Conservation (phyloP, 1,140 invertebrate genomes). For the Apis laboriosa region DNA sequence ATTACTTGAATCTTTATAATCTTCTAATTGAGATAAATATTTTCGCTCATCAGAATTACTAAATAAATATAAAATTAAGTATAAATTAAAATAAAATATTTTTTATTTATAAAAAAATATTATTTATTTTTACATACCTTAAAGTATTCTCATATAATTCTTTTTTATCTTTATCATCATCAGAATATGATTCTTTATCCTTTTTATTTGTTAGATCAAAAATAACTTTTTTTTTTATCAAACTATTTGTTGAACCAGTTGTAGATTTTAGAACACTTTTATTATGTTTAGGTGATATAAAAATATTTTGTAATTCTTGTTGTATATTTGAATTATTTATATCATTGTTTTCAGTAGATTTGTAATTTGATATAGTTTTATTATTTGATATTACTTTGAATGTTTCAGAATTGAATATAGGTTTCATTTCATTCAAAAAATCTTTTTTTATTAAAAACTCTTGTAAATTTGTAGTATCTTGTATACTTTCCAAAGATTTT, state of each 20-base stretch:
- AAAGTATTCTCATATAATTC: slow-evolving; percentile 79
- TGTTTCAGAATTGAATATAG: not conserved
- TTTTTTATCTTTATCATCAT: slow-evolving; percentile 53
- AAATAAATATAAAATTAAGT: slow-evolving; percentile 32
- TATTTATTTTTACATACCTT: slow-evolving; percentile 73
- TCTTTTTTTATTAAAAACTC: not conserved
- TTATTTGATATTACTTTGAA: not conserved
- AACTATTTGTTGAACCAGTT: slow-evolving; percentile 77
- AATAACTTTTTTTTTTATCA: slow-evolving; percentile 83
- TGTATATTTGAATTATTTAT: slow-evolving; percentile 8
- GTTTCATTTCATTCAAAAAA: slow-evolving; percentile 7
- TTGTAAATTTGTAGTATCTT: not conserved
- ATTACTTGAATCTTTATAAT: slow-evolving; percentile 49
- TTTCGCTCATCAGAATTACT: slow-evolving; percentile 64
- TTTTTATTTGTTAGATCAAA: slow-evolving; percentile 83
- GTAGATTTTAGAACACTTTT: slow-evolving; percentile 83
- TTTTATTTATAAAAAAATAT: not conserved
- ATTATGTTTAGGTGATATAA: slow-evolving; percentile 67
- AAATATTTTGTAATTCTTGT: slow-evolving; percentile 28
- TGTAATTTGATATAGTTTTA: not conserved
- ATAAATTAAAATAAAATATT: slow-evolving; percentile 30
- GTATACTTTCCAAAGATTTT: not conserved
- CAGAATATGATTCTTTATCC: slow-evolving; percentile 62
- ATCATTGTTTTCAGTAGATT: slow-evolving; percentile 1
- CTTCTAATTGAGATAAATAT: slow-evolving; percentile 21